Evolutionary conservation across 2,113 vertebrate genomes (phyloP), one percentile per base, ranked within the genome.

Genomic region (Dromaius novaehollandiae): DNA sequence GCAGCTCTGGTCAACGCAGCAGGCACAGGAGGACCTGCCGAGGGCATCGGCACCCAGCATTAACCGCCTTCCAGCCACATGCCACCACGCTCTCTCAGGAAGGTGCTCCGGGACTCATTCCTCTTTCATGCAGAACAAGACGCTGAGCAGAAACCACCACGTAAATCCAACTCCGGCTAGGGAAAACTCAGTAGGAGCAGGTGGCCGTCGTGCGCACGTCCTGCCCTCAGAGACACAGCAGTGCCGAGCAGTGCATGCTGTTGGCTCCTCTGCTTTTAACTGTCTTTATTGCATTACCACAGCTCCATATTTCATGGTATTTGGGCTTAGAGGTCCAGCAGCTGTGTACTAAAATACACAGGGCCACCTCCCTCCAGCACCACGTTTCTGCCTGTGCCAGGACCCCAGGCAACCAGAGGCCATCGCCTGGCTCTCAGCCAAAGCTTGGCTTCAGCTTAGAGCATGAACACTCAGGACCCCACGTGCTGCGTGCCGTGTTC

Each of bases 1-100:
- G 1, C 0, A 4, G 53, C 71, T 38, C 66, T 0, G 1, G 26
- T 3, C 11, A 6, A 25, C 65, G 61, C 1, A 0, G 17, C 48
- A 53, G 77, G 34, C 34, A 26, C 13, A 20, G 77, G 20, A 40
- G n/a, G n/a, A 21, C 51, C 44, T 42, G 50, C 42, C 14, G 17
- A 55, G 42, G 69, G 63, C 36, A 34, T 11, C 1, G 2, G 28
- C 28, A 48, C 64, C 32, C 36, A 69, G 28, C 36, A 44, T 6
- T 2, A 60, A 28, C 38, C 3, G 2, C 60, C 55, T 14, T 24
- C 48, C 40, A 38, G 48, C 42, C 8, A 3, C 4, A 21, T 58
- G 34, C 50, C 65, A 44, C 8, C 68, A 13, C 1, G 0, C 30
- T 40, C 11, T 24, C 50, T 77, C 38, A 13, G 22, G 56, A 85